These are phyloP conservation scores for Desmodus rotundus DNA, from an alignment of 2,113 vertebrate genomes.

Conservation along the genomic window DNA sequence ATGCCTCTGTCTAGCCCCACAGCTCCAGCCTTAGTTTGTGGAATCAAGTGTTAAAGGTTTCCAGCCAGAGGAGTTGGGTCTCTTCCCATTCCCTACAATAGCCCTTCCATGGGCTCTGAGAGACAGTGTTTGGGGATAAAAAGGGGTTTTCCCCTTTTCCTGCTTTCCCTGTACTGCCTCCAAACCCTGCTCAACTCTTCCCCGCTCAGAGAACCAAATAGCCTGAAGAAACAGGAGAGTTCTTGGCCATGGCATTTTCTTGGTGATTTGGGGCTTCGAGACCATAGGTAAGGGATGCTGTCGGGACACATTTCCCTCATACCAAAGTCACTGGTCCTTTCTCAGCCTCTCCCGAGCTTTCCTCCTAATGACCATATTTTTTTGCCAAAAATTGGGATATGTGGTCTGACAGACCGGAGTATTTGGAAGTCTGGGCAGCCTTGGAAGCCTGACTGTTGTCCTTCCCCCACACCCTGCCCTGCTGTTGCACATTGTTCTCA, in stretches of 20 bases:
- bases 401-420: neutral
- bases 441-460: neutral
- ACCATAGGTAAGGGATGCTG: slow-evolving; percentile 6
- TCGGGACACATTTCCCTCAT: neutral
- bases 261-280: slow-evolving; percentile 31
- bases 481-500: neutral
- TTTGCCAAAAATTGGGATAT: slow-evolving; percentile 60
- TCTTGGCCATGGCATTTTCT: neutral
- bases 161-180: neutral
- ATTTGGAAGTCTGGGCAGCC: neutral
- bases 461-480: neutral
- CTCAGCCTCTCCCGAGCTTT: slow-evolving; percentile 17
- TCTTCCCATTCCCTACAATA: neutral
- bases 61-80: neutral
- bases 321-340: slow-evolving; percentile 64
- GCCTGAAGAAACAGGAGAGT: neutral
- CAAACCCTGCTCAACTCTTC: neutral
- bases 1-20: neutral
- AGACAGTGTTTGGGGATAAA: slow-evolving; percentile 25
- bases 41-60: slow-evolving; percentile 9
- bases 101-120: neutral
- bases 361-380: neutral
- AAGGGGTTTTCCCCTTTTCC: neutral
- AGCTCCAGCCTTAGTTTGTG: slow-evolving; percentile 1
- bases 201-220: slow-evolving; percentile 53